phyloP scores from a whole-genome alignment of 2,113 vertebrate genomes.

The Nyctereutes procyonoides region DNA sequence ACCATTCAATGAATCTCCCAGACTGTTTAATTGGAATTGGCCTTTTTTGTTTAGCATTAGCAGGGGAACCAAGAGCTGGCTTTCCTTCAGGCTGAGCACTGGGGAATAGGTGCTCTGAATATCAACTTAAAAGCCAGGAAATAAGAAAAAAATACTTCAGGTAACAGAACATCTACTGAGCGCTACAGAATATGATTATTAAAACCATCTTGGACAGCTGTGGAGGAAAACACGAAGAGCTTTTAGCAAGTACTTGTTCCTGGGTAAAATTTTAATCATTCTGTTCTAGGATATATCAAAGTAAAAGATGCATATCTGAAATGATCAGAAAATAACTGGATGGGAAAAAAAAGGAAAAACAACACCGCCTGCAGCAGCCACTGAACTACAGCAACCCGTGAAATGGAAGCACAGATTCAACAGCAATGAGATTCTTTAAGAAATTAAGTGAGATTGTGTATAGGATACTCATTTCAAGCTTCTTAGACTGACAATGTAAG shows the following conservation, averaged over 20 bases:
- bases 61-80: background rate
- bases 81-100: slow-evolving; percentile 35
- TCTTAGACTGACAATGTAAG: background rate
- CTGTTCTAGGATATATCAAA: background rate
- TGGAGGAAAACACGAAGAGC: background rate
- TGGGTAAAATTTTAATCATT: background rate
- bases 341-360: slow-evolving; percentile 43
- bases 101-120: slow-evolving; percentile 15
- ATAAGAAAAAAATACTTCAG: slow-evolving; percentile 28
- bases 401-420: background rate
- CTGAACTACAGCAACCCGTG: background rate
- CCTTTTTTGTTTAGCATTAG: slow-evolving; percentile 1
- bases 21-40: slow-evolving; percentile 4
- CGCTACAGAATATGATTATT: background rate
- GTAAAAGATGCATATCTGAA: background rate
- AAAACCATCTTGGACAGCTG: background rate
- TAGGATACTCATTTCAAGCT: background rate
- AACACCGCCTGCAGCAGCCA: background rate
- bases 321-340: slow-evolving; percentile 27
- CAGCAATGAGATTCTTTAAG: background rate
- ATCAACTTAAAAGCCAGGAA: slow-evolving; percentile 49
- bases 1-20: background rate
- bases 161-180: background rate
- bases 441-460: background rate
- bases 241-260: background rate